Base-by-base conservation (phyloP, 2,113 vertebrate genomes). In the Gymnocephalus cernua region DNA sequence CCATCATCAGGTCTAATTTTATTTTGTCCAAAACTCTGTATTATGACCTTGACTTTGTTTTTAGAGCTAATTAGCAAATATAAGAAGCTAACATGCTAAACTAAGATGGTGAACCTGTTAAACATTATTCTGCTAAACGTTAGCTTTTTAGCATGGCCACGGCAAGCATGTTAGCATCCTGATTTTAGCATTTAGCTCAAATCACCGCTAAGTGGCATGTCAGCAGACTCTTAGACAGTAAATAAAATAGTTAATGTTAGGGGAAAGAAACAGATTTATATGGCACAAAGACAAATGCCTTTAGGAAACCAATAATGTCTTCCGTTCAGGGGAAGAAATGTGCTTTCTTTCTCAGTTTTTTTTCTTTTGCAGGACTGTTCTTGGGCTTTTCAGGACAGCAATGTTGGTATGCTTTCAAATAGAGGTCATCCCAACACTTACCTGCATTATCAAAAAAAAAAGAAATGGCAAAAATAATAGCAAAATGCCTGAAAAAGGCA, bases 401-500 rank as follows among this genome's bases (percentile, higher is more conserved):
- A 18, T 38, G 45, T 41, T 2, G 8, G 38, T 27, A 4, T 58
- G 10, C 27, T 35, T 27, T 19, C 14, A 70, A 59, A 68, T 59
- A 25, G 44, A 69, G 67, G 35, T 6, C 27, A 57, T 19, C 4
- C 18, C 38, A 70, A 45, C 18, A 54, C 45, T 19, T 51, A 5
- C 47, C 71, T 21, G 6, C 25, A 21, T 63, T 15, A 53, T 63
- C 11, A n/a, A 51, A n/a, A 65, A n/a, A n/a, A n/a, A n/a, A n/a
- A n/a, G n/a, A n/a, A 13, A 61, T 29, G 4, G 29, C 29, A 29
- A 32, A 32, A 41, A 41, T 11, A 69, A 3, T 18, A 29, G 11
- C 23, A 82, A 78, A 79, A n/a, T 27, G 14, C 18, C 7, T 7
- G 19, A n/a, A 71, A 65, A 74, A 54, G 15, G 19, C 15, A 62